Evolutionary conservation across 2,797 vertebrate species (phyloP), one percentile per base, ranked within the genome.

Genomic region (Poliocrania exsul): DNA sequence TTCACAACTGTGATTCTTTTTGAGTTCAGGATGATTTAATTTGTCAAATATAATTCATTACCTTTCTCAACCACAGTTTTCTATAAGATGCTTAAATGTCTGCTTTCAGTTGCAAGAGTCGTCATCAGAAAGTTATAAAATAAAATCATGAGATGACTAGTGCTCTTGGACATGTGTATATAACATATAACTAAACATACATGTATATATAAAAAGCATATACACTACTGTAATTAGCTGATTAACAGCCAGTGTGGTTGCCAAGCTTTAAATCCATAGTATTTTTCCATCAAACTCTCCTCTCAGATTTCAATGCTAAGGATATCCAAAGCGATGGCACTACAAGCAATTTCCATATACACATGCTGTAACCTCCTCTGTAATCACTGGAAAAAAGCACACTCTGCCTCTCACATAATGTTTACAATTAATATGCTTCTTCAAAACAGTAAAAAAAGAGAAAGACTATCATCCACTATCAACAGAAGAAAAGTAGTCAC

Each of bases 11-110:
- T 46, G 29, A 15, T 62, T 38, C 24, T 44, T 53, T 53, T 54
- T 33, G 6, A 79, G 9, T 60, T 86, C 69, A 62, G 37, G 75
- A 69, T 25, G 0, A 79, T 40, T 81, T 69, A 40, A 50, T 61
- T 74, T 77, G 29, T 61, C 37, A 57, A 49, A 72, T 5, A 6
- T 18, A 61, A 82, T 26, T 82, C 4, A 65, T 21, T 65, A 38
- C 0, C 2, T 2, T 1, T 1, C 6, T 51, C 24, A 23, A 18
- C 13, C 16, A 28, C 10, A 18, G 21, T 87, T 72, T 81, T 61
- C 42, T 54, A 6, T 18, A 58, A 65, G n/a, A 28, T 29, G 35
- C 25, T 47, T 65, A 35, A 84, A 79, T 25, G 8, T 57, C 23
- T 79, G 46, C 13, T 75, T 86, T 79, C 33, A 65, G 11, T 50